These are phyloP conservation scores for Epinotia nisella DNA, from an alignment of 2,888 invertebrate species.

Conservation along the genomic window DNA sequence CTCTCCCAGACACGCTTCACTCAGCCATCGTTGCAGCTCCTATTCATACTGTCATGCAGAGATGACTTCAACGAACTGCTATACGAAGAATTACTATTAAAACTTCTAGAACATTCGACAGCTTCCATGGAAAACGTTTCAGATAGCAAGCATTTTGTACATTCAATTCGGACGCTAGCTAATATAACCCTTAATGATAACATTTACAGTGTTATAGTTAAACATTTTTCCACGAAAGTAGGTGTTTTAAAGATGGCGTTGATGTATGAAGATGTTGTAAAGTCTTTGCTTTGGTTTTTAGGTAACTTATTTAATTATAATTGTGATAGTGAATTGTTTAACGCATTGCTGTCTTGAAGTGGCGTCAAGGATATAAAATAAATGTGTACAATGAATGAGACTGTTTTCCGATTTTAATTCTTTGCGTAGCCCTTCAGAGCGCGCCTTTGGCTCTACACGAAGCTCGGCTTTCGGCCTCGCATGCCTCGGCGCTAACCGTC, in stretches of 20 bases:
- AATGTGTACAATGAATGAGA: neutral
- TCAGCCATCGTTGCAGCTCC: slow-evolving; percentile 54
- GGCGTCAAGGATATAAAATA: neutral
- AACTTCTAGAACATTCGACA: slow-evolving; percentile 52
- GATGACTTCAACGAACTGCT: slow-evolving; percentile 54
- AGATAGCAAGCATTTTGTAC: slow-evolving; percentile 52
- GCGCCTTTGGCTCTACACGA: no score
- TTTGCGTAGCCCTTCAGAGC: no score
- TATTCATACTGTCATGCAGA: slow-evolving; percentile 71
- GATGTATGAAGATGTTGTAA: slow-evolving; percentile 48
- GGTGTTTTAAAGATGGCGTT: slow-evolving; percentile 53
- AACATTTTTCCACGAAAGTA: slow-evolving; percentile 52
- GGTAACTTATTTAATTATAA: slow-evolving; percentile 66
- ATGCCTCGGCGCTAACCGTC: no score
- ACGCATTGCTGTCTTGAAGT: slow-evolving; percentile 46
- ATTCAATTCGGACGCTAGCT: slow-evolving; percentile 64
- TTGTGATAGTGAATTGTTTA: slow-evolving; percentile 55
- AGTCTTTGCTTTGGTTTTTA: slow-evolving; percentile 66
- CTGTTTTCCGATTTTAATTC: neutral
- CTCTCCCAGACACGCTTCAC: slow-evolving; percentile 51
- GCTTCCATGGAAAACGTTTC: slow-evolving; percentile 51
- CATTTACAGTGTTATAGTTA: slow-evolving; percentile 53
- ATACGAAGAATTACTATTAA: slow-evolving; percentile 52
- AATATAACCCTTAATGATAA: slow-evolving; percentile 56
- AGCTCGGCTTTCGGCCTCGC: no score